phyloP scores from a whole-genome alignment of 2,797 vertebrate genomes.

The Silurus aristotelis region DNA sequence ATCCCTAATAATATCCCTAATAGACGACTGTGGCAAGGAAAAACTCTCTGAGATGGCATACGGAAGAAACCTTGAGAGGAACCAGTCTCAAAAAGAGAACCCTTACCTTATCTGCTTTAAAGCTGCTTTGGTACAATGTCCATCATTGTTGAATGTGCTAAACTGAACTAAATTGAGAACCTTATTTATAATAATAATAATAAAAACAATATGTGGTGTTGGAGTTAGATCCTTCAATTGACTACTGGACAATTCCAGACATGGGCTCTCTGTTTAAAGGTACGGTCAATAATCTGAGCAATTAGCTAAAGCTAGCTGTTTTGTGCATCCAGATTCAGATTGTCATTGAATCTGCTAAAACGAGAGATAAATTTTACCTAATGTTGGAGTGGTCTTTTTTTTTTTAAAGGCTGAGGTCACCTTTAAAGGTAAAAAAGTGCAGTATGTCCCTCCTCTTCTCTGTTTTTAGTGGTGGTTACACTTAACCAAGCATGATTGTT shows the following conservation, averaged over 20 bases:
- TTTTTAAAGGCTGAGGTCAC: background rate
- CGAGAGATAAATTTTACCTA: background rate
- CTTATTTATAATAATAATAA: too few relatives aligned
- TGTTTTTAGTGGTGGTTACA: background rate
- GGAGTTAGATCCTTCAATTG: background rate
- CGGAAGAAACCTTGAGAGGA: too few relatives aligned
- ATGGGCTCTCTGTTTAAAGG: background rate
- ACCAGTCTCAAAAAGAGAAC: too few relatives aligned
- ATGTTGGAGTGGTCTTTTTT: background rate
- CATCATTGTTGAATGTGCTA: too few relatives aligned
- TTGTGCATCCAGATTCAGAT: background rate
- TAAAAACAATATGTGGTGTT: background rate
- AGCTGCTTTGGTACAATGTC: too few relatives aligned
- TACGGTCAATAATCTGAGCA: background rate
- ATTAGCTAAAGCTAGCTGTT: background rate
- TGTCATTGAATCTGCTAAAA: background rate
- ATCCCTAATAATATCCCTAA: too few relatives aligned
- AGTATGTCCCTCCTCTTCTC: slow-evolving; percentile 6
- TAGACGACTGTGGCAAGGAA: too few relatives aligned
- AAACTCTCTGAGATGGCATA: too few relatives aligned
- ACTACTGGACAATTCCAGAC: background rate
- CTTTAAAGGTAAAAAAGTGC: slow-evolving; percentile 25
- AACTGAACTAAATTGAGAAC: too few relatives aligned
- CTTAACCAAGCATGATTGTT: slow-evolving; percentile 18
- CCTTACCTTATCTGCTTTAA: too few relatives aligned